These are phyloP conservation scores for Nerophis lumbriciformis DNA, from an alignment of 2,113 vertebrate species.

Conservation along the genomic window DNA sequence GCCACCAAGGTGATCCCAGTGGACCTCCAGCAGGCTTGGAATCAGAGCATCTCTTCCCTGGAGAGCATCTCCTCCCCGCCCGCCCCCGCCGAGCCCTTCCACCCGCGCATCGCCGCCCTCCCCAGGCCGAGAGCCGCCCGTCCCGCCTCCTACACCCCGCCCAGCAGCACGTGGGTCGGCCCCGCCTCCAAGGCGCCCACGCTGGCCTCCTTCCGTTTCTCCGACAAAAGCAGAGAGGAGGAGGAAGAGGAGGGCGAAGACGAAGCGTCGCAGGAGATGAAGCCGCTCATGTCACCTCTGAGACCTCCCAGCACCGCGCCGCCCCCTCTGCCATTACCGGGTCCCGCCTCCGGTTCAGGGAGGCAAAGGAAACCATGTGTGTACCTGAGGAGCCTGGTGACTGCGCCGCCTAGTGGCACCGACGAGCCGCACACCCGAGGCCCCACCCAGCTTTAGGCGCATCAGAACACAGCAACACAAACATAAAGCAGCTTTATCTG, in stretches of 20 bases:
- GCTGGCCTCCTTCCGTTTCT: slow-evolving; percentile 71
- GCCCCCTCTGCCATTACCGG: slow-evolving; percentile 48
- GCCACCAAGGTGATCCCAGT: slow-evolving; percentile 94
- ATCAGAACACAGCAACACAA: background rate
- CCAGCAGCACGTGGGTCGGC: slow-evolving; percentile 29
- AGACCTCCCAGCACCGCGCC: slow-evolving; percentile 61
- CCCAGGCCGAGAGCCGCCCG: slow-evolving; percentile 60
- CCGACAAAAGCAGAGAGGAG: slow-evolving; percentile 69
- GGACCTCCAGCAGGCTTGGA: slow-evolving; percentile 91
- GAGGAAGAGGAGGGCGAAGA: slow-evolving; percentile 53
- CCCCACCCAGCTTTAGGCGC: slow-evolving; percentile 68
- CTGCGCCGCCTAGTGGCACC: slow-evolving; percentile 49
- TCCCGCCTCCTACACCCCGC: slow-evolving; percentile 47
- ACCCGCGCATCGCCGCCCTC: slow-evolving; percentile 66
- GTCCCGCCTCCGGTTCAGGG: slow-evolving; percentile 44
- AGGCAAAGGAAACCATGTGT: slow-evolving; percentile 76
- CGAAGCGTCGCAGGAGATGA: slow-evolving; percentile 74
- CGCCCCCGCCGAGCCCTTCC: slow-evolving; percentile 55
- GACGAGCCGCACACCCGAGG: slow-evolving; percentile 51
- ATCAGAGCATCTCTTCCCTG: slow-evolving; percentile 94
- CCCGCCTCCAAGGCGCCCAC: slow-evolving; percentile 23
- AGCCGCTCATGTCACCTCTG: slow-evolving; percentile 79
- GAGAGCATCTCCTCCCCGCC: slow-evolving; percentile 85
- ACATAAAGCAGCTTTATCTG: too few species aligned
- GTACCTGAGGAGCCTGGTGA: slow-evolving; percentile 71